These are phyloP conservation scores for Salarias fasciatus DNA, from an alignment of 2,797 vertebrate species.

Conservation along the genomic window DNA sequence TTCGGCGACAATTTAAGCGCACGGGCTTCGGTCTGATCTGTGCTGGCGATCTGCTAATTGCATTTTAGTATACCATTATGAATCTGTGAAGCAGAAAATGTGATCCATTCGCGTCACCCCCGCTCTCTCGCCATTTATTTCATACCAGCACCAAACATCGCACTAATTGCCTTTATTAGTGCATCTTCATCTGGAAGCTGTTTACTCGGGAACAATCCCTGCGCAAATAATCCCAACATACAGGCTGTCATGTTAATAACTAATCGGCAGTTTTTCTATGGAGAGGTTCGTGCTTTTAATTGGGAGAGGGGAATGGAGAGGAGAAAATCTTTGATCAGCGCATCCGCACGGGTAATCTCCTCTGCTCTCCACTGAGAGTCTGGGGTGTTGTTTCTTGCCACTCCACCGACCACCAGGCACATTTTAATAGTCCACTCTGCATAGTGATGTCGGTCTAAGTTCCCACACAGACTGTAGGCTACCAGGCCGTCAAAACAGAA, in stretches of 20 bases:
- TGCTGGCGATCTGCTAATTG: constrained; percentile 56
- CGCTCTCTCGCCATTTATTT: constrained; percentile 19
- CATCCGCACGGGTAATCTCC: constrained; percentile 53
- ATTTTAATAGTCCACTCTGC: constrained; percentile 70
- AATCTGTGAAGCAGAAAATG: constrained; percentile 56
- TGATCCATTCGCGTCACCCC: constrained; percentile 45
- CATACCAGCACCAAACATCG: constrained; percentile 34
- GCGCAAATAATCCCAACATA: constrained; percentile 33
- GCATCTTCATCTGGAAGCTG: constrained; percentile 32
- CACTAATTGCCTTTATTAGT: constrained; percentile 53
- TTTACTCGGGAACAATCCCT: constrained; percentile 35
- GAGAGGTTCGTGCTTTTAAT: constrained; percentile 39
- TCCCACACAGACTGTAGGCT: constrained; percentile 51
- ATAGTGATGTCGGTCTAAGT: constrained; percentile 57
- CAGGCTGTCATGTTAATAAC: constrained; percentile 23
- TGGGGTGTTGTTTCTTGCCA: constrained; percentile 72
- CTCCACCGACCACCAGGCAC: constrained; percentile 67
- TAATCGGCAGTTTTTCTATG: constrained; percentile 33
- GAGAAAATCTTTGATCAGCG: constrained; percentile 55
- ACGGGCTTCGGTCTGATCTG: constrained; percentile 21
- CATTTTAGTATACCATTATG: constrained; percentile 52
- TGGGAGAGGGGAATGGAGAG: constrained; percentile 1
- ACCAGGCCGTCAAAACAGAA: constrained; percentile 40
- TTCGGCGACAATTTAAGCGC: constrained; percentile 31
- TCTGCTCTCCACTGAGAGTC: constrained; percentile 52